Base-by-base conservation (phyloP, 2,888 invertebrate species). In the Orthosia gracilis region DNA sequence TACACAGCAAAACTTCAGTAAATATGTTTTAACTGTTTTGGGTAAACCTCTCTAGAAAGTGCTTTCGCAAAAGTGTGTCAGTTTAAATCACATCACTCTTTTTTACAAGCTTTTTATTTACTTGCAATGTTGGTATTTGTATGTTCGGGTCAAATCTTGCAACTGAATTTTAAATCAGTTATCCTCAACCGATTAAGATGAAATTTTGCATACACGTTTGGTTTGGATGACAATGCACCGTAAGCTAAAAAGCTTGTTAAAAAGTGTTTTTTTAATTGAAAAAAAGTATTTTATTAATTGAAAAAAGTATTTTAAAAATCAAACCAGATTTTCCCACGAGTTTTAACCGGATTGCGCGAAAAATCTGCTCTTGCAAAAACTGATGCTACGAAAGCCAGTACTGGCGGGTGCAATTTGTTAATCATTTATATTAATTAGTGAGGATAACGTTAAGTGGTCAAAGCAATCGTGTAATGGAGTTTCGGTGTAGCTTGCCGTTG, bases 381-480 rank as follows among this genome's bases (percentile, higher is more conserved):
- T 23, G 4, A 45, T 50, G 50, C 21, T 23, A 52, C 21, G 31
- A 64, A 68, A 69, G 12, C 54, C 17, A 52, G 31, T 15, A 64
- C 5, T 18, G 17, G 31, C 63, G 47, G 76, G 61, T 55, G 72
- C 74, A 78, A 82, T 80, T 79, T 70, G 73, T 81, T 81, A 86
- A 84, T 82, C 69, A 87, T 87, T 84, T 85, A 88, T 86, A 87
- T 85, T 87, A 89, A 89, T 89, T 89, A 89, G 84, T 59, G 74
- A 67, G 84, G 64, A 82, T 87, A 85, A 72, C 82, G 71, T 83
- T 83, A 85, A 89, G 87, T 84, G 86, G 78, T 70, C 73, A 71
- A 85, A 87, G 87, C 87, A 91, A 90, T 91, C 87, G 83, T 76
- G 84, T 91, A 91, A 91, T 91, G 91, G 90, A 88, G 83, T 87